Evolutionary conservation across 2,797 vertebrate species (phyloP).

Genomic region (Uromys caudimaculatus): DNA sequence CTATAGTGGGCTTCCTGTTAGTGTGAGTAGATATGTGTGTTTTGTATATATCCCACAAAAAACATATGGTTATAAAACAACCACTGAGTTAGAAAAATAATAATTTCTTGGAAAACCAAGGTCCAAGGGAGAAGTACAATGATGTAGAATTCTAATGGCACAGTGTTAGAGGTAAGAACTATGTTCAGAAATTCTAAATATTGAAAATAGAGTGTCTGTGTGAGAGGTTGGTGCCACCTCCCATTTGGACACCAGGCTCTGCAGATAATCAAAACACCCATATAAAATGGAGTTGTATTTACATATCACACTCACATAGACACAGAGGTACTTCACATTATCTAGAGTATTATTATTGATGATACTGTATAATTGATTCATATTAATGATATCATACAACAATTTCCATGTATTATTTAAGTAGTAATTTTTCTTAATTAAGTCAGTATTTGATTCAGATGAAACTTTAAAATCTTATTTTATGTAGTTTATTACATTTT

Average conservation of each 20-base stretch:
- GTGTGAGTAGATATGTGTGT: too few relatives aligned
- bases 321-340: not conserved
- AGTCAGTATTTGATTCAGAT: not conserved
- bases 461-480: not conserved
- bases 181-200: not conserved
- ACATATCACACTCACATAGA: too few relatives aligned
- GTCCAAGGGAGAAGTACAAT: accelerated
- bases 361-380: not conserved
- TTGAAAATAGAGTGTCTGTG: not conserved
- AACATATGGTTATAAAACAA: not conserved
- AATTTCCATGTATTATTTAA: not conserved
- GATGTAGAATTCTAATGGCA: not conserved
- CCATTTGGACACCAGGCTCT: too few relatives aligned
- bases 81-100: not conserved
- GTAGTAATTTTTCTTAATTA: not conserved
- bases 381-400: not conserved
- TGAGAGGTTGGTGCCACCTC: accelerated
- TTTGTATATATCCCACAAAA: not conserved
- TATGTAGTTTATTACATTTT: not conserved
- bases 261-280: not conserved
- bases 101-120: not conserved
- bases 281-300: not conserved
- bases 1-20: too few relatives aligned
- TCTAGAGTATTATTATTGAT: not conserved
- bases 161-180: accelerated